These are phyloP conservation scores for Gymnodraco acuticeps DNA, from an alignment of 2,797 vertebrate species.

Conservation along the genomic window DNA sequence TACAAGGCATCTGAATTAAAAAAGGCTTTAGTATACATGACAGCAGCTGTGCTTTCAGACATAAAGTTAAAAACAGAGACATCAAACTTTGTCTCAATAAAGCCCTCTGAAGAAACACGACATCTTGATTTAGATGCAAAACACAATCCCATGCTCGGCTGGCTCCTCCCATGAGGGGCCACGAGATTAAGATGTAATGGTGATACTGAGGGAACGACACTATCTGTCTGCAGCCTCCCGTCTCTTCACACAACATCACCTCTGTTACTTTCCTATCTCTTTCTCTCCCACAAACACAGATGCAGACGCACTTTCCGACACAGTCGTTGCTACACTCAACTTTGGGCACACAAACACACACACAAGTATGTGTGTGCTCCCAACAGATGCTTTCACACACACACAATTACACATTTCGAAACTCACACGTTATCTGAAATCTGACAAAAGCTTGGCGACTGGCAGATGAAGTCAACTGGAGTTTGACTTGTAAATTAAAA, in stretches of 20 bases:
- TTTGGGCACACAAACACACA: background rate
- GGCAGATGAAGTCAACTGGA: conserved; percentile 32
- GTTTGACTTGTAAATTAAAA: conserved; percentile 66
- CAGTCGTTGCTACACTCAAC: background rate
- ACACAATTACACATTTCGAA: conserved; percentile 11
- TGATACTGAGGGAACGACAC: conserved; percentile 68
- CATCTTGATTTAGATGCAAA: conserved; percentile 78
- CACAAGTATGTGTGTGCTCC: background rate
- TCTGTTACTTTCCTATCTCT: conserved; percentile 50
- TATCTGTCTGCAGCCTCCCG: conserved; percentile 62
- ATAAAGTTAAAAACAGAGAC: conserved; percentile 51
- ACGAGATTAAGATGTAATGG: conserved; percentile 80
- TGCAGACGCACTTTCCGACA: conserved; percentile 20
- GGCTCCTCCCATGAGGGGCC: conserved; percentile 71
- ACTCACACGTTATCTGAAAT: conserved; percentile 40
- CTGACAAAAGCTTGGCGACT: conserved; percentile 33
- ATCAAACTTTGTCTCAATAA: conserved; percentile 68
- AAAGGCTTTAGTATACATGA: conserved; percentile 45
- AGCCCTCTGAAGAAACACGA: conserved; percentile 43
- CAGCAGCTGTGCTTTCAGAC: conserved; percentile 56
- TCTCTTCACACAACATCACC: conserved; percentile 67
- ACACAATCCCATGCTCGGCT: conserved; percentile 73
- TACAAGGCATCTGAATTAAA: conserved; percentile 49
- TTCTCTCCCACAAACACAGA: conserved; percentile 41
- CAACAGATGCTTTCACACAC: background rate